Base-by-base conservation (phyloP, 1,140 invertebrate species). In the Hetaerina americana region DNA sequence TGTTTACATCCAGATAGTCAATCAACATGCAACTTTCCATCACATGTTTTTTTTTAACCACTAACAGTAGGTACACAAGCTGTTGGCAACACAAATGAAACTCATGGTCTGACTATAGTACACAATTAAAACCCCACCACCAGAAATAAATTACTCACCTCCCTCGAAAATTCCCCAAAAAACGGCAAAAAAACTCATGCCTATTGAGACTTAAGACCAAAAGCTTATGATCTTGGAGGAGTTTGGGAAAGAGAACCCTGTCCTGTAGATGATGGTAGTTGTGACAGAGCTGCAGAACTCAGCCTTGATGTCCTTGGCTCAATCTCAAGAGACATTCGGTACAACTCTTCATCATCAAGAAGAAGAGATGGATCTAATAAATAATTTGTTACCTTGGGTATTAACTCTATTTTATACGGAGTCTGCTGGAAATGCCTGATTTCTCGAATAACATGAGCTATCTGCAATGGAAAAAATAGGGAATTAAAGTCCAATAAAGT, bases 371-470 rank as follows among this genome's bases (percentile, higher is more conserved):
- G 84, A 78, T 96, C 94, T 74, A 96, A 80, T 5, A 97, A 81
- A 79, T 96, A 97, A 76, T 88, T 89, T 27, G 87, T 87, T 57
- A 93, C 92, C 82, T 92, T 91, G 28, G 86, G 83, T 72, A 92
- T 92, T 73, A 91, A 85, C 76, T 94, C 91, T 72, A 96, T 96
- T 81, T 93, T 95, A 79, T 96, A 97, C 0, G 92, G 90, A 5
- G 92, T 95, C 80, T 96, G 92, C 79, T 97, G 95, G 80, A 94
- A 96, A 75, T 94, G 91, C 66, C 92, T 85, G 74, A 96, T 95
- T 82, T 97, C 95, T 71, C 93, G 84, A 74, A 97, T 96, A 0
- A 96, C 93, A 78, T 96, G 93, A 28, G 94, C 93, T 79, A 96
- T 92, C 94, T 96, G 80, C 27, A 87, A 86, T 18, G 40, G n/a